Base-by-base conservation (phyloP, 2,888 invertebrate genomes). In the Ethmia dodecea region DNA sequence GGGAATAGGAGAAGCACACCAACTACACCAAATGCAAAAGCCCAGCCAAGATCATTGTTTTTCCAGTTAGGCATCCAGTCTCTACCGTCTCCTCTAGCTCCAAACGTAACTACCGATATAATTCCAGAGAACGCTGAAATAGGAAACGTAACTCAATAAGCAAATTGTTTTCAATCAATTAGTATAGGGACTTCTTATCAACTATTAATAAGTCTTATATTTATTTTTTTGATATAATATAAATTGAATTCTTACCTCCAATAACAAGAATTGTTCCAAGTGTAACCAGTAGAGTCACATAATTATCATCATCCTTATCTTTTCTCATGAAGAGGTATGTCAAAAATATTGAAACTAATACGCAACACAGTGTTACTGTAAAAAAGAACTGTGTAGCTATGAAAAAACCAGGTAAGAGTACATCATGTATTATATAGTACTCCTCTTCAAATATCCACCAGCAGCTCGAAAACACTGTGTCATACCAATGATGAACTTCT, bases 391-490 rank as follows among this genome's bases (percentile, higher is more conserved):
- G 98, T 1, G 97, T 96, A 0, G 95, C 93, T 36, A 97, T 92
- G 61, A 97, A 97, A 84, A 98, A 98, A 9, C 94, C 92, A 33
- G 97, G 97, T 52, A 96, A 78, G 3, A 98, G 81, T 56, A 96
- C 93, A 54, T 96, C 94, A 58, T 95, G 93, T 48, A 98, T 95
- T 38, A 97, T 97, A 64, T 97, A 96, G 70, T 96, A 97, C 78
- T 98, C 98, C 71, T 97, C 97, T 76, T 98, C 96, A 62, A 97
- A 97, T 40, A 98, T 94, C 97, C 98, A 98, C 94, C 96, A 96
- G 64, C 98, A 98, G 0, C 95, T 96, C 10, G 87, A 89, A 57
- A 96, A 96, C 33, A 88, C 87, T 3, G 91, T 92, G 59, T 97
- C 96, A 76, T 97, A 98, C 71, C 91, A 90, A 47, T 93, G 92